Evolutionary conservation across 2,888 invertebrate species (phyloP), one percentile per base, ranked within the genome.

Genomic region (Dichetophora obliterata): DNA sequence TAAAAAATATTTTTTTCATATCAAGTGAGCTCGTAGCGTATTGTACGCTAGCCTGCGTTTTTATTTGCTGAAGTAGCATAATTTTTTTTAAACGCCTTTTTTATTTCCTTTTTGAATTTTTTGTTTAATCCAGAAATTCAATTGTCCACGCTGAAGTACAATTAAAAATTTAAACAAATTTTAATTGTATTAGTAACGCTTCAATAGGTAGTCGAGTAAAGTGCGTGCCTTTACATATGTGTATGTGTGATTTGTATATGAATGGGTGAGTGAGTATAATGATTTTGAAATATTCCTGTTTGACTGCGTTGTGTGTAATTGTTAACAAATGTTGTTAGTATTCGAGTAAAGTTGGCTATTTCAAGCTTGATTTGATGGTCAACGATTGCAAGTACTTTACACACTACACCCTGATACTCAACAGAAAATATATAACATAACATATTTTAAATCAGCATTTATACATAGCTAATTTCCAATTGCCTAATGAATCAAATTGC

Each of bases 101-200:
- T 70, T n/a, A 24, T 34, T 70, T n/a, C 22, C 54, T 9, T 3
- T n/a, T 34, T 54, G 54, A 54, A 54, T 19, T 70, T 70, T 19
- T 70, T 70, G 6, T 70, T 70, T n/a, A 57, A 70, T 70, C 31
- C 54, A n/a, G 54, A 22, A 54, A 34, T 34, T 70, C 70, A 57
- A 57, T 52, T 70, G 57, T 70, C 31, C 54, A 31, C 54, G 70
- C 34, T 70, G 52, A 54, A 52, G 70, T 70, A 34, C 52, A 22
- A 50, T 52, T 69, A 70, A 70, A 48, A 73, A 48, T 34, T 43
- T 63, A 63, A 73, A 59, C 59, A 73, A 73, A 61, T 63, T 72
- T 71, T 73, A 73, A 73, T 73, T 61, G 37, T 27, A 73, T 63
- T 63, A 61, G 14, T 31, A n/a, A 43, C 63, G 72, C 72, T 48